phyloP scores from a whole-genome alignment of 2,888 invertebrate genomes.

The Agriopis marginaria region DNA sequence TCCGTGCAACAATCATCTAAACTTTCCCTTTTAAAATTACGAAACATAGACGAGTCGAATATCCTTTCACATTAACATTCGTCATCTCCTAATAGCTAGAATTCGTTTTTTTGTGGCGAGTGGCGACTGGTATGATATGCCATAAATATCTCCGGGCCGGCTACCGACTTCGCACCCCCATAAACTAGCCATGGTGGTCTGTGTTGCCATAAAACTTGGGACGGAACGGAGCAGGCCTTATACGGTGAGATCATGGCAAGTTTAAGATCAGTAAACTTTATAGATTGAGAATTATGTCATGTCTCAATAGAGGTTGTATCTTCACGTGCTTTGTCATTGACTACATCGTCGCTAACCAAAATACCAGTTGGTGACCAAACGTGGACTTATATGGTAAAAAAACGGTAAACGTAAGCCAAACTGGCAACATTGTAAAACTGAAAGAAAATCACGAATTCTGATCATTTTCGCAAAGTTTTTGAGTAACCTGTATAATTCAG shows the following conservation, averaged over 20 bases:
- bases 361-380: too few species aligned
- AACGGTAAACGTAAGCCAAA: too few species aligned
- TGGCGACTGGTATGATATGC: conserved; percentile 11
- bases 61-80: conserved; percentile 15
- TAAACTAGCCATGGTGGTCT: conserved; percentile 70
- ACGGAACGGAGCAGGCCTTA: not conserved
- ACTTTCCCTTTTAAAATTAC: conserved; percentile 2
- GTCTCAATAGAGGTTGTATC: too few species aligned
- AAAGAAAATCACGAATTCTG: too few species aligned
- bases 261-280: not conserved
- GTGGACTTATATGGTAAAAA: too few species aligned
- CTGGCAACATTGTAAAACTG: too few species aligned
- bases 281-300: too few species aligned
- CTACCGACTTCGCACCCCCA: conserved; percentile 69
- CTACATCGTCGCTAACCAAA: too few species aligned
- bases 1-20: not conserved
- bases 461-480: too few species aligned
- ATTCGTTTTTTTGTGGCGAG: conserved; percentile 20
- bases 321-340: too few species aligned
- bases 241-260: not conserved
- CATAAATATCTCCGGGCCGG: conserved; percentile 33
- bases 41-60: not conserved
- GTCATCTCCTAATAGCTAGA: conserved; percentile 39
- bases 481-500: too few species aligned
- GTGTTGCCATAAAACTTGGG: conserved; percentile 31